Evolutionary conservation across 2,888 invertebrate genomes (phyloP).

Genomic region (Autographa gamma): DNA sequence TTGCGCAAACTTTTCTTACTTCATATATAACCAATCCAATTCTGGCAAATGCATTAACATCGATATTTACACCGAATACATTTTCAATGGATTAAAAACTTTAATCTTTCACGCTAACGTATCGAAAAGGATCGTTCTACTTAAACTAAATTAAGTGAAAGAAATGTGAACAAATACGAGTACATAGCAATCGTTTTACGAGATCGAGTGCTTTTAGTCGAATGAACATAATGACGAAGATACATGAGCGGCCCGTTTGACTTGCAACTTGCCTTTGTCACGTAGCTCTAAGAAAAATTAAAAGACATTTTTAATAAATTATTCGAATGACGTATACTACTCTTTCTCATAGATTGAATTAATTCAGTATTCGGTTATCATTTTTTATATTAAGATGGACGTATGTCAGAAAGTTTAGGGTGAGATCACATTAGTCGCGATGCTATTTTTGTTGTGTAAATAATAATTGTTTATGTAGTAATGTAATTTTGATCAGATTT

Average conservation of each 20-base stretch:
- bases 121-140: constrained; percentile 63
- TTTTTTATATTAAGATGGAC: too few relatives aligned
- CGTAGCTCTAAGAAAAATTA: constrained; percentile 1
- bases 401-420: too few relatives aligned
- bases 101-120: constrained; percentile 51
- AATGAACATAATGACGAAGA: constrained; percentile 68
- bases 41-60: constrained; percentile 19
- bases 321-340: too few relatives aligned
- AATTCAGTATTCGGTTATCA: too few relatives aligned
- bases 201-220: constrained; percentile 75
- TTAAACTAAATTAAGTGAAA: constrained; percentile 73
- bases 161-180: constrained; percentile 69
- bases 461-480: too few relatives aligned
- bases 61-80: constrained; percentile 29
- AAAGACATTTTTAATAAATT: background rate
- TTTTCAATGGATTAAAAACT: constrained; percentile 44
- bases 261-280: constrained; percentile 36
- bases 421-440: too few relatives aligned
- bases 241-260: constrained; percentile 50
- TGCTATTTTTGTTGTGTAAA: too few relatives aligned
- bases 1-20: background rate
- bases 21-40: constrained; percentile 8
- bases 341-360: too few relatives aligned
- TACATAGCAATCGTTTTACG: constrained; percentile 60
- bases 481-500: too few relatives aligned